Conservation (phyloP, 2,888 invertebrate genomes). For the Vanessa cardui region DNA sequence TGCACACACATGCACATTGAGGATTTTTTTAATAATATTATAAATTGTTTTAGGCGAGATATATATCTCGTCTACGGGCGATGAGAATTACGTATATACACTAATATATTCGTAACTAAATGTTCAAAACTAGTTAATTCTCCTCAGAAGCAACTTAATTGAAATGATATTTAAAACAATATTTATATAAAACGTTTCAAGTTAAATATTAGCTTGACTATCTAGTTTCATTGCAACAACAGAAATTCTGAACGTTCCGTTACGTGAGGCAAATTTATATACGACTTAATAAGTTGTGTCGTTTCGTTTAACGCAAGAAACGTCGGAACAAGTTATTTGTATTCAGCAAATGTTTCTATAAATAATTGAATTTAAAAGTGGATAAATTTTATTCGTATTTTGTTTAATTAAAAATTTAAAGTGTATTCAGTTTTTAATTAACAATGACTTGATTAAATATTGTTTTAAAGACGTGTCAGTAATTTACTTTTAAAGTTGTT, state of each 20-base stretch:
- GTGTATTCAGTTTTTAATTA: neutral
- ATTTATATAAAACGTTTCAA: conserved; percentile 22
- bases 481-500: too few relatives aligned
- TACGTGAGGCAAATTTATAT: conserved; percentile 58
- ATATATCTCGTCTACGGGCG: too few relatives aligned
- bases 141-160: too few relatives aligned
- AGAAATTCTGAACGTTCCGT: conserved; percentile 30
- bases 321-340: conserved; percentile 33
- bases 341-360: conserved; percentile 16
- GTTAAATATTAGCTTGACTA: conserved; percentile 25
- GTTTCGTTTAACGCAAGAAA: conserved; percentile 41
- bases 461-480: too few relatives aligned
- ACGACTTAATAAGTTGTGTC: conserved; percentile 45
- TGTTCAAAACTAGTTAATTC: neutral
- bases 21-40: too few relatives aligned
- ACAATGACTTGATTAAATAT: too few relatives aligned
- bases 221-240: conserved; percentile 31
- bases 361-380: conserved; percentile 25
- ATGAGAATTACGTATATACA: too few relatives aligned
- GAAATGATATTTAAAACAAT: conserved; percentile 13
- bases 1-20: too few relatives aligned
- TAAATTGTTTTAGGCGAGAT: too few relatives aligned
- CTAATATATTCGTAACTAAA: too few relatives aligned
- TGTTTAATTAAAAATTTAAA: neutral
- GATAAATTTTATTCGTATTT: neutral